phyloP scores from a whole-genome alignment of 2,113 vertebrate species.

The Myodes glareolus region DNA sequence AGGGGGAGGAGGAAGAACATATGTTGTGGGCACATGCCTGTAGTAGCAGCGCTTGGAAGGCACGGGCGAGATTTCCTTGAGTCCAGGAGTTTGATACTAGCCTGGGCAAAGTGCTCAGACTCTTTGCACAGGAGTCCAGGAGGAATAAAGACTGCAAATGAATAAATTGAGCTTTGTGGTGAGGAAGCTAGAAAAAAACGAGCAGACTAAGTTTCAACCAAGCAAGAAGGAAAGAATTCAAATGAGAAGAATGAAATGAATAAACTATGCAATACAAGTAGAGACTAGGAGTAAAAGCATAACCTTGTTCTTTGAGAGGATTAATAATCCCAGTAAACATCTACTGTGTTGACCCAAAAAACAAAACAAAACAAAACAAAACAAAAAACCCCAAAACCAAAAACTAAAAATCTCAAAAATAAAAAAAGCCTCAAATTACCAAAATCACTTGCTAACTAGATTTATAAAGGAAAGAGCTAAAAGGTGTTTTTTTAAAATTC shows the following conservation, averaged over 20 bases:
- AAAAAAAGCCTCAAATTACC: background rate
- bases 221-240: background rate
- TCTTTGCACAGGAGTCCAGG: background rate
- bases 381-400: too few relatives aligned
- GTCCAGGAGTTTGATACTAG: background rate
- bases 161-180: background rate
- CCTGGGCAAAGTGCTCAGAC: background rate
- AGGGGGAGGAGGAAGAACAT: background rate
- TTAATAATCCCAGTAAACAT: background rate
- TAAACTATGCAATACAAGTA: background rate
- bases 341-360: background rate
- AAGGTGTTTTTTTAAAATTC: background rate
- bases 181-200: background rate
- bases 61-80: background rate
- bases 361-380: too few relatives aligned
- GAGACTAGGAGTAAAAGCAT: background rate
- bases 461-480: background rate
- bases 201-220: background rate
- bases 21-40: background rate
- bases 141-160: background rate
- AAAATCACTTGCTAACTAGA: background rate
- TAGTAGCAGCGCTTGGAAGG: background rate
- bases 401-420: background rate
- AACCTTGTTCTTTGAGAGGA: background rate
- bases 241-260: background rate